Evolutionary conservation across 2,888 invertebrate species (phyloP).

Genomic region (Cheilosia impressa): DNA sequence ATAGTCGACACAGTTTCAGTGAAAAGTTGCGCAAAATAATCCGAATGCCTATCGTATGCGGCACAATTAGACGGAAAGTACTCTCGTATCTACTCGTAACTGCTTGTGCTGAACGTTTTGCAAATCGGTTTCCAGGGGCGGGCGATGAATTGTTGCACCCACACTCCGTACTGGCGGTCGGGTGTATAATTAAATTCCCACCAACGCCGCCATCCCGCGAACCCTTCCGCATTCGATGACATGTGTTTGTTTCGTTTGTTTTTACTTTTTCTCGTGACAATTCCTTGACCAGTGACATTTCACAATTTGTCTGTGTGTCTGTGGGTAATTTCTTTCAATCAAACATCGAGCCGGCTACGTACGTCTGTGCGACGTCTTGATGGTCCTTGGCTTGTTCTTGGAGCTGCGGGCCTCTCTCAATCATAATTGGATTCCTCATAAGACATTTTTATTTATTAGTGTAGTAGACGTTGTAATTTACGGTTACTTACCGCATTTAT

Average conservation of each 20-base stretch:
- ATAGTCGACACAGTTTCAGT: constrained; percentile 1
- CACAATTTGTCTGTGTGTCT: constrained; percentile 34
- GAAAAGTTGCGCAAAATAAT: not conserved
- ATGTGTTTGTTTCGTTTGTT: constrained; percentile 1
- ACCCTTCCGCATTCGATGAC: constrained; percentile 1
- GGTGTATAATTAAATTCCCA: constrained; percentile 52
- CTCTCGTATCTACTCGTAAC: constrained; percentile 7
- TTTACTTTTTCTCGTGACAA: constrained; percentile 3
- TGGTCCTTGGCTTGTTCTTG: constrained; percentile 25
- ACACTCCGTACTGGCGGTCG: constrained; percentile 38
- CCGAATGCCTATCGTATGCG: not conserved
- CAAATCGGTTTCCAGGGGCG: constrained; percentile 28
- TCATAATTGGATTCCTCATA: constrained; percentile 57
- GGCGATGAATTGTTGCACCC: constrained; percentile 38
- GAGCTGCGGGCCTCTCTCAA: constrained; percentile 12
- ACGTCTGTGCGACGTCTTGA: not conserved
- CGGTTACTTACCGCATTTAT: constrained; percentile 47
- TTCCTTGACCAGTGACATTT: constrained; percentile 47
- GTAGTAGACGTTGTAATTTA: constrained; percentile 38
- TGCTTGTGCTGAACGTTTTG: constrained; percentile 3
- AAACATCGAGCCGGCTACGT: not conserved
- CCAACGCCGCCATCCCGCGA: not conserved
- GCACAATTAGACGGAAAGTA: constrained; percentile 18
- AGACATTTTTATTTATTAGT: constrained; percentile 36
- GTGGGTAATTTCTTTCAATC: constrained; percentile 53